phyloP scores from a whole-genome alignment of 2,113 vertebrate genomes.

The Urocitellus parryii region DNA sequence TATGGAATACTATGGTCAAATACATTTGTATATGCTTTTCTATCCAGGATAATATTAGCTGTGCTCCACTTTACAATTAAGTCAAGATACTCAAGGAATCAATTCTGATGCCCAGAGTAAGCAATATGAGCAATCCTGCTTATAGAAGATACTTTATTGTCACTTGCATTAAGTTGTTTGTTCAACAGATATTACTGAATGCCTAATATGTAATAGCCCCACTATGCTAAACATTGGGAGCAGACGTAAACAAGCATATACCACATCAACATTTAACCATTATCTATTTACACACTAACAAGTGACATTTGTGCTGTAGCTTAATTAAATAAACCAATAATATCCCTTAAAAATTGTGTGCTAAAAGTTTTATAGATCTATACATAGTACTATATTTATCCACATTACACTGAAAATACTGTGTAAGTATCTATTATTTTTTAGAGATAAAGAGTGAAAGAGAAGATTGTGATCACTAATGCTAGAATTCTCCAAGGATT shows the following conservation, averaged over 20 bases:
- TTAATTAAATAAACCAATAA: background rate
- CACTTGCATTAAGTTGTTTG: background rate
- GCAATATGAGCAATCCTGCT: background rate
- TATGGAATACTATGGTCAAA: background rate
- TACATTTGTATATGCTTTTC: background rate
- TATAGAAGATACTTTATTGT: background rate
- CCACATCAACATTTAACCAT: background rate
- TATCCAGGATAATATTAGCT: background rate
- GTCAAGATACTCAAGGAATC: background rate
- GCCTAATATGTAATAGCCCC: background rate
- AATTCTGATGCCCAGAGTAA: background rate
- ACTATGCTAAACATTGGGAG: background rate
- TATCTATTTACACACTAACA: background rate
- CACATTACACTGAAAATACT: background rate
- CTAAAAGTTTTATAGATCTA: background rate
- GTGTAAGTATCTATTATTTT: background rate
- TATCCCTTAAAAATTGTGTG: background rate
- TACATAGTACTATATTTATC: background rate
- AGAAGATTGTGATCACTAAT: background rate
- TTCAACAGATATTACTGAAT: background rate
- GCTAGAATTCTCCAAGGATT: background rate
- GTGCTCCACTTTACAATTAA: background rate
- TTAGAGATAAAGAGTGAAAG: background rate
- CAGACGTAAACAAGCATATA: background rate
- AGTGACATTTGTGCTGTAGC: background rate